Base-by-base conservation (phyloP, 2,888 invertebrate species). In the Stenolophus ochropezus region DNA sequence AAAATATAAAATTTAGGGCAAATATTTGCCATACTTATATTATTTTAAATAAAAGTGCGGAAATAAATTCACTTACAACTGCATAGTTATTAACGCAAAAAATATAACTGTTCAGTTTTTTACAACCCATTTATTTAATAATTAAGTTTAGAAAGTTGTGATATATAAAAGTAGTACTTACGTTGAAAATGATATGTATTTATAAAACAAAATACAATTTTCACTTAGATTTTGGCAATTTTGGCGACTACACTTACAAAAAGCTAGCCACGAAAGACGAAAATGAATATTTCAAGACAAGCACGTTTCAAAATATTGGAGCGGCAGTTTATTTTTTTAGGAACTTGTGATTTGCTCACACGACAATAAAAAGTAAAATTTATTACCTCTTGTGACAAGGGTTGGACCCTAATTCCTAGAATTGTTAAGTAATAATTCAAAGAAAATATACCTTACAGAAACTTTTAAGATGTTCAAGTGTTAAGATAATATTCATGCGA, bases 31-130 rank as follows among this genome's bases (percentile, higher is more conserved):
- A 25, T 23, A 58, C 23, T 25, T 61, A 61, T 25, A 61, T n/a
- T 61, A 61, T 61, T 61, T 61, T 61, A 23, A n/a, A 58, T 0
- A 21, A 61, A 23, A 61, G 5, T 21, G 20, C 18, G 18, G n/a
- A 16, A 61, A 23, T 11, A 23, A 61, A 61, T 23, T 23, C 11
- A 25, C 25, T 2, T 61, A 61, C 25, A 61, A 23, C 23, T 58
- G 5, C 25, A n/a, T n/a, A n/a, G n/a, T n/a, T 61, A 14, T 14
- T 61, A 61, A 5, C 11, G 25, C 33, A 61, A 61, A 61, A 61
- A 61, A 23, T 61, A 20, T 61, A 61, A 61, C 61, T 25, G 61
- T 61, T 61, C 14, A 61, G 25, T 61, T 61, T n/a, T 23, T 25
- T 61, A 21, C 14, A 61, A 25, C 25, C 61, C 61, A 61, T 1